Evolutionary conservation across 2,797 vertebrate genomes (phyloP), one percentile per base, ranked within the genome.

Genomic region (Pristis pectinata): DNA sequence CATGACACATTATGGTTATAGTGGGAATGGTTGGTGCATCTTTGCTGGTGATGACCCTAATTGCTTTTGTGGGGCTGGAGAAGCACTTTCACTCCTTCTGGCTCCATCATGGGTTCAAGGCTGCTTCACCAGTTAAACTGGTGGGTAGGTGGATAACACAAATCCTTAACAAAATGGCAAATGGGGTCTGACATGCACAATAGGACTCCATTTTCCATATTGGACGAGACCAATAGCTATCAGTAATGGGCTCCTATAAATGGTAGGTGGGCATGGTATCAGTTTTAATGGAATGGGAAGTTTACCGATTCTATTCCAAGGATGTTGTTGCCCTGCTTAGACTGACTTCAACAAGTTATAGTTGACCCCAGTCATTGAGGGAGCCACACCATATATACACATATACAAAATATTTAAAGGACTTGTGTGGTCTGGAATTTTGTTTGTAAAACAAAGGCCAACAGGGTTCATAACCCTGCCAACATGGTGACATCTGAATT

Each of bases 341-440:
- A 4, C 83, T 56, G 49, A 87, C 49, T 59, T 59, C 49, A 87
- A 53, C 53, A 87, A 87, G 49, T 34, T 87, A 56, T 59, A 87
- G 49, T 56, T 87, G 49, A 87, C 49, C 44, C 44, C 80, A 83
- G 80, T 41, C 41, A 53, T 53, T 30, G 22, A 83, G 44, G 80
- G 80, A 30, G 9, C 80, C 49, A 30, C 15, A 34, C 11, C 49
- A 64, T 15, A 64, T 10, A 15, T 15, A 7, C 61, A 64, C 15
- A 5, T 10, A 64, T 64, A 15, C 49, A 34, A 87, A 27, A 87
- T 87, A 87, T 56, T 56, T 59, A 87, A 56, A 87, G 4, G 83
- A 87, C 59, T 53, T 59, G 30, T n/a, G 53, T 59, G 56, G 10
- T 87, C 83, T 59, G 83, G 83, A 87, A 87, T 87, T 87, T 87